Evolutionary conservation across 1,140 invertebrate species (phyloP).

Genomic region (Nylanderia fulva): DNA sequence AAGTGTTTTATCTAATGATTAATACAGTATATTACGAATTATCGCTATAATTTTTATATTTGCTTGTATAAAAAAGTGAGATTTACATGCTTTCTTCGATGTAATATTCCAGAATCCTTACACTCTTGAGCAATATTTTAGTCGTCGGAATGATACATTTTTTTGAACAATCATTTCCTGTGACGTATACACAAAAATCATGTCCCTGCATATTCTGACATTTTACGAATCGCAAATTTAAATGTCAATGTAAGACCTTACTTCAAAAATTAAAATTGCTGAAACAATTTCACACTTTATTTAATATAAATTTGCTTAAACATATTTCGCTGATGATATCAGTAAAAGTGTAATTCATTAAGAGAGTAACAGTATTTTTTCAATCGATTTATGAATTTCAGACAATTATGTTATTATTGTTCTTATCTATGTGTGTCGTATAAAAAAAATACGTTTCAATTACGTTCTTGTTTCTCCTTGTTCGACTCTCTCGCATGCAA

Average conservation of each 20-base stretch:
- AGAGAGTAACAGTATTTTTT: background rate
- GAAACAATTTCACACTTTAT: background rate
- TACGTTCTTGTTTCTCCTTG: background rate
- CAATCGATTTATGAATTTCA: background rate
- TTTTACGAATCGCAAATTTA: no score
- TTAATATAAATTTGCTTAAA: background rate
- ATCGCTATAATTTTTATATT: constrained; percentile 56
- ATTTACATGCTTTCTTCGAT: constrained; percentile 33
- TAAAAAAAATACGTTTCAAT: constrained; percentile 27
- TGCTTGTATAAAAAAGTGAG: constrained; percentile 60
- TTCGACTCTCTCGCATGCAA: background rate
- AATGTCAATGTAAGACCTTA: background rate
- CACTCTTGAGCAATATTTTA: constrained; percentile 58
- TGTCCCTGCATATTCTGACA: background rate
- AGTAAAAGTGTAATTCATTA: background rate
- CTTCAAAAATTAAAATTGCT: background rate
- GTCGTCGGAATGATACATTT: background rate
- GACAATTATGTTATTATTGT: background rate
- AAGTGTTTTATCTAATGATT: background rate
- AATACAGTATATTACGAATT: background rate
- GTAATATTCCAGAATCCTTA: constrained; percentile 36
- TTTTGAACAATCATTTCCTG: background rate
- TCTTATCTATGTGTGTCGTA: background rate
- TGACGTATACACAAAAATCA: constrained; percentile 1
- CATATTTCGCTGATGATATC: background rate